These are phyloP conservation scores for Magallana gigas DNA, from an alignment of 1,140 invertebrate species.

Conservation along the genomic window DNA sequence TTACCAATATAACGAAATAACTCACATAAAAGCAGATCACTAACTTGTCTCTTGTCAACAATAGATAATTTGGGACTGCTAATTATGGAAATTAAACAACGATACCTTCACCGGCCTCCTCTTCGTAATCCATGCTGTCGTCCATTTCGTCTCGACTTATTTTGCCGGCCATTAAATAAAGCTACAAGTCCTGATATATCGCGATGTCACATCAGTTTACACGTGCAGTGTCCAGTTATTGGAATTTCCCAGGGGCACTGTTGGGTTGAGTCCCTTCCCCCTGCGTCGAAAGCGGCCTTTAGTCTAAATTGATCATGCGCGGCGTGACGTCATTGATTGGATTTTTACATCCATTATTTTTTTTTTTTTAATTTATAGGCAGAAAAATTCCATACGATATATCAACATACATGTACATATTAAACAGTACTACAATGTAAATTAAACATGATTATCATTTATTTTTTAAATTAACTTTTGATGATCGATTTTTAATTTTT, in stretches of 20 bases:
- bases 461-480: too few species aligned
- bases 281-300: conserved; percentile 55
- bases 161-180: conserved; percentile 50
- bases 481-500: too few species aligned
- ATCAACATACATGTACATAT: too few species aligned
- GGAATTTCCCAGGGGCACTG: conserved; percentile 32
- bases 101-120: conserved; percentile 63
- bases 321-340: conserved; percentile 70
- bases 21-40: too few species aligned
- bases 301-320: conserved; percentile 67
- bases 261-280: conserved; percentile 55
- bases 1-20: not conserved
- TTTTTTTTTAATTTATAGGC: conserved; percentile 9
- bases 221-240: conserved; percentile 1
- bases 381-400: too few species aligned
- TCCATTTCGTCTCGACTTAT: conserved; percentile 59
- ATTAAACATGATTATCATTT: too few species aligned
- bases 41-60: conserved; percentile 8
- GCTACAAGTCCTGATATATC: conserved; percentile 8
- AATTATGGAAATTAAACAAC: conserved; percentile 55
- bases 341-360: conserved; percentile 67
- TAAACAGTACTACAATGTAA: too few species aligned
- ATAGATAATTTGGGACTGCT: conserved; percentile 25
- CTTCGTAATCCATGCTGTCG: conserved; percentile 62
- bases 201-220: not conserved